Evolutionary conservation across 1,140 invertebrate genomes (phyloP).

Genomic region (Heliconius congener): DNA sequence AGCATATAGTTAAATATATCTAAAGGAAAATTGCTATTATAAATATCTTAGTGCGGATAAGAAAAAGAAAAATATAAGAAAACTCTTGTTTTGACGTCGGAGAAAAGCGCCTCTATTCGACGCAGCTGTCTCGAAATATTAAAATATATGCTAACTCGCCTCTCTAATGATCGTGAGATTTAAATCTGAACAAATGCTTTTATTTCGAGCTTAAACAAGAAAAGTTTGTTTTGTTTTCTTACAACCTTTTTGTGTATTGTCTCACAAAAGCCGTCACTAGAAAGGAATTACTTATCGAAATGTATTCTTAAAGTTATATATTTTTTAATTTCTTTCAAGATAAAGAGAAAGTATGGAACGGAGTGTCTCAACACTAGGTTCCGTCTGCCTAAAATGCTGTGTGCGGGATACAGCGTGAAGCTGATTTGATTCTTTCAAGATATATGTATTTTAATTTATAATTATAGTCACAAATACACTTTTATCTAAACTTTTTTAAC

Average conservation of each 20-base stretch:
- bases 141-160: constrained; percentile 57
- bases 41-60: neutral
- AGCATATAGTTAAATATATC: too few relatives aligned
- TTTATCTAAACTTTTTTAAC: too few relatives aligned
- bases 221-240: constrained; percentile 43
- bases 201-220: constrained; percentile 56
- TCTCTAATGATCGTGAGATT: constrained; percentile 65
- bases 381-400: too few relatives aligned
- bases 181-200: constrained; percentile 60
- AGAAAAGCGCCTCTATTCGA: constrained; percentile 21
- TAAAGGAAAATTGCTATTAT: neutral
- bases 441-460: too few relatives aligned
- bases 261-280: neutral
- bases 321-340: too few relatives aligned
- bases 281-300: neutral
- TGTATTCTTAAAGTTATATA: neutral
- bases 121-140: constrained; percentile 44
- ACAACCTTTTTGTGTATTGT: constrained; percentile 6
- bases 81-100: constrained; percentile 19
- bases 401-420: too few relatives aligned
- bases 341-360: too few relatives aligned
- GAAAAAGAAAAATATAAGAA: constrained; percentile 21
- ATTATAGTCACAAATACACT: too few relatives aligned
- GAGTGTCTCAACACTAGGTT: too few relatives aligned
- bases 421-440: too few relatives aligned